Conservation (phyloP, 2,797 vertebrate species). For the Poliocrania exsul region DNA sequence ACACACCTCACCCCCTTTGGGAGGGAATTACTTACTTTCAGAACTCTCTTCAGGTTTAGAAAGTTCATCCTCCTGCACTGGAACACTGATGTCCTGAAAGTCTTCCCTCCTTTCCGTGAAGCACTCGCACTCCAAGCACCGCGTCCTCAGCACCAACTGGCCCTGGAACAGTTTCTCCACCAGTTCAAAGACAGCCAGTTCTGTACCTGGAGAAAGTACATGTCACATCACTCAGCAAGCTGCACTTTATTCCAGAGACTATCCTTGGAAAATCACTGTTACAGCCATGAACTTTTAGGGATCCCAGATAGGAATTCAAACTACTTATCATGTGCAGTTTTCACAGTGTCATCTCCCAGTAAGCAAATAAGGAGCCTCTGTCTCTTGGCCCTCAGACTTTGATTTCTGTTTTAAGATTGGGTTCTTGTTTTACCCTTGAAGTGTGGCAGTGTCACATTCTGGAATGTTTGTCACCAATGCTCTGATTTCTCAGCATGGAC, state of each 20-base stretch:
- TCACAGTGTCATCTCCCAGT: fast-evolving
- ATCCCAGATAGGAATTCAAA: not conserved
- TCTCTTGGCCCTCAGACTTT: not conserved
- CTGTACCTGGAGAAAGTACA: constrained; percentile 41
- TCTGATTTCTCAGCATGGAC: not conserved
- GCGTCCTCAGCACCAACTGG: constrained; percentile 90
- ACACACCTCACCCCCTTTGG: not conserved
- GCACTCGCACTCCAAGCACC: constrained; percentile 96
- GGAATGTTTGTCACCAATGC: not conserved
- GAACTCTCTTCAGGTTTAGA: constrained; percentile 83
- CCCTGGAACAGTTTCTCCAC: constrained; percentile 96
- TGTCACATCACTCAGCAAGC: not conserved
- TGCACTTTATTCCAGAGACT: not conserved
- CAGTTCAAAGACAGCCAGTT: constrained; percentile 83
- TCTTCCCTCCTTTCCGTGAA: constrained; percentile 94
- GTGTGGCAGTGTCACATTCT: not conserved
- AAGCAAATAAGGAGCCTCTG: not conserved
- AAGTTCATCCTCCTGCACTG: constrained; percentile 92
- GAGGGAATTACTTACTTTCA: constrained; percentile 79
- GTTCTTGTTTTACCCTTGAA: not conserved
- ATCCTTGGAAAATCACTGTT: not conserved
- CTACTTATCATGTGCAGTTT: not conserved
- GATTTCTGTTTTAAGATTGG: not conserved
- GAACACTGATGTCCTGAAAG: constrained; percentile 98
- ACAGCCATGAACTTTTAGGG: not conserved